Evolutionary conservation across 2,113 vertebrate genomes (phyloP).

Genomic region (Epinephelus fuscoguttatus): DNA sequence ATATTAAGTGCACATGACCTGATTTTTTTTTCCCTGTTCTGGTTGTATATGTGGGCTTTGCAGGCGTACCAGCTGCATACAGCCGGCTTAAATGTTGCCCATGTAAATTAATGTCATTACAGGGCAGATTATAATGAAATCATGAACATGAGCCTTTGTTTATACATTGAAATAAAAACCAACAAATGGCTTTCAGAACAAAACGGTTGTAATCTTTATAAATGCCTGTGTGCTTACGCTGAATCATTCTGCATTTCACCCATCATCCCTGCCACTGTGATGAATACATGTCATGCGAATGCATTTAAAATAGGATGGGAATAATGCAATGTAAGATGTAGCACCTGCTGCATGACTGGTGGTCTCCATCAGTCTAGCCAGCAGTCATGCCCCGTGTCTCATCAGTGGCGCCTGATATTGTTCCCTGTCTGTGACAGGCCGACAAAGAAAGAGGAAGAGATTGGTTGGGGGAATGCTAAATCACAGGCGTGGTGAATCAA

Average conservation of each 20-base stretch:
- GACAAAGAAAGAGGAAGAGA: slow-evolving; percentile 29
- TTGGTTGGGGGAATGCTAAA: slow-evolving; percentile 36
- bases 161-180: slow-evolving; percentile 39
- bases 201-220: slow-evolving; percentile 44
- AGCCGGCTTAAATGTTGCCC: slow-evolving; percentile 38
- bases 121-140: slow-evolving; percentile 59
- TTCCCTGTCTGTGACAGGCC: slow-evolving; percentile 38
- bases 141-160: slow-evolving; percentile 41
- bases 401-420: slow-evolving; percentile 32
- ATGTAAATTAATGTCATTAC: slow-evolving; percentile 59
- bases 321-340: not conserved
- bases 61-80: slow-evolving; percentile 25
- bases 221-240: slow-evolving; percentile 28
- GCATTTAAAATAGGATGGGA: slow-evolving; percentile 21
- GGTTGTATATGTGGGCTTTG: slow-evolving; percentile 30
- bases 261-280: not conserved
- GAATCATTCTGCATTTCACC: slow-evolving; percentile 48
- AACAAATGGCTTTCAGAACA: slow-evolving; percentile 40
- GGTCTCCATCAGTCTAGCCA: slow-evolving; percentile 8
- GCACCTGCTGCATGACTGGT: not conserved
- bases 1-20: slow-evolving; percentile 51
- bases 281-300: not conserved
- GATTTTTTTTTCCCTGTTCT: slow-evolving; percentile 15
- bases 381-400: slow-evolving; percentile 19
- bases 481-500: slow-evolving; percentile 50